These are phyloP conservation scores for Amphipoea lucens DNA, from an alignment of 2,888 invertebrate genomes.

Conservation along the genomic window DNA sequence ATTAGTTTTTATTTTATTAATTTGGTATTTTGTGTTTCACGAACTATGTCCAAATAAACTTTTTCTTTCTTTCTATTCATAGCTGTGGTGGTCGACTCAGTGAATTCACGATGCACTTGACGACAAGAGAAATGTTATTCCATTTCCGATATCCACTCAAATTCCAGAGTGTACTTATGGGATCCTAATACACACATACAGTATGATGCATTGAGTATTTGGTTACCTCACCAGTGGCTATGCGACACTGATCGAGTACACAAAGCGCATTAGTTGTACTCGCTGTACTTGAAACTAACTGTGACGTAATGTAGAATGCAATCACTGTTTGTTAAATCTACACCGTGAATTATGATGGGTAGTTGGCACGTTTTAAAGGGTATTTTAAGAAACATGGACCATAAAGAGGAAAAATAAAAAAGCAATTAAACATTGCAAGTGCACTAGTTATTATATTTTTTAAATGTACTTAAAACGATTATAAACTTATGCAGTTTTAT, in stretches of 20 bases:
- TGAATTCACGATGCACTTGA: background rate
- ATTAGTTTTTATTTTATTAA: no score
- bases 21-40: no score
- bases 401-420: background rate
- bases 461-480: background rate
- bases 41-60: no score
- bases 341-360: background rate
- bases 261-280: constrained; percentile 31
- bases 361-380: background rate
- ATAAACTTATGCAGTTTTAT: background rate
- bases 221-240: constrained; percentile 11
- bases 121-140: background rate
- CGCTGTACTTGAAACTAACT: constrained; percentile 27
- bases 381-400: background rate
- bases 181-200: background rate
- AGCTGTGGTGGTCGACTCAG: background rate
- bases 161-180: constrained; percentile 5
- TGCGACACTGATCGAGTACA: constrained; percentile 27
- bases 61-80: background rate
- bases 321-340: constrained; percentile 8
- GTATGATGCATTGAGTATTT: constrained; percentile 21
- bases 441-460: background rate
- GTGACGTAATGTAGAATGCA: constrained; percentile 12
- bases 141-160: background rate
- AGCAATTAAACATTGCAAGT: background rate